A percentile compares a stretch with the other conserved stretches of the same genome.
Evolutionary conservation across 2,888 invertebrate species (phyloP).

Genomic region (Amblyjoppa proteus): DNA sequence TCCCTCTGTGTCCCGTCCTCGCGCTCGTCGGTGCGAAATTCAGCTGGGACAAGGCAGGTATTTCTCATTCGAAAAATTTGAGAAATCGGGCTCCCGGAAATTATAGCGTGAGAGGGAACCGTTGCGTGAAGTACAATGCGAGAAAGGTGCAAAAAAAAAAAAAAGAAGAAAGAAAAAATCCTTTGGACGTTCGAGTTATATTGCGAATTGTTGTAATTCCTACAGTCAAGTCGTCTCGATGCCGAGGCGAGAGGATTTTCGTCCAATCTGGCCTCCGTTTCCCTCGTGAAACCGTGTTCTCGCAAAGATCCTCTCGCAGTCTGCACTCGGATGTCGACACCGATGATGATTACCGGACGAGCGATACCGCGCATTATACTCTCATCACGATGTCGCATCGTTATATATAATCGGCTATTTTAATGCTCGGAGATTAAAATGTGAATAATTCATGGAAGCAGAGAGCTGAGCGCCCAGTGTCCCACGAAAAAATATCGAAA

Average conservation of each 20-base stretch:
- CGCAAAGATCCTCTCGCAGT: slow-evolving; percentile 18
- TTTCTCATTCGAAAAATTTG: slow-evolving; percentile 7
- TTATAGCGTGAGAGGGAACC: not conserved
- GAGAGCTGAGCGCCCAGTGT: not conserved
- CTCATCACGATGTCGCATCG: not conserved
- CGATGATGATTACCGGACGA: not conserved
- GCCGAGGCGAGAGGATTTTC: slow-evolving; percentile 2
- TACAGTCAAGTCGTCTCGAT: not conserved
- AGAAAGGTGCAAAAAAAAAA: not conserved
- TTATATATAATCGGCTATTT: not conserved
- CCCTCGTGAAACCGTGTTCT: not conserved
- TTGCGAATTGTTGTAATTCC: slow-evolving; percentile 23
- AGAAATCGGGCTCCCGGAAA: not conserved
- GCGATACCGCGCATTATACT: not conserved
- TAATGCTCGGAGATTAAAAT: not conserved
- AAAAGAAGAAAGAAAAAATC: not conserved
- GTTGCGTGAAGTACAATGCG: too few species aligned
- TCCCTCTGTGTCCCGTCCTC: not conserved
- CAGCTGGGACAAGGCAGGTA: not conserved
- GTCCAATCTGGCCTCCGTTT: not conserved
- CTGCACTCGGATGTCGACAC: not conserved
- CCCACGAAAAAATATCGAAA: slow-evolving; percentile 31
- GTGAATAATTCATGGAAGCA: slow-evolving; percentile 26
- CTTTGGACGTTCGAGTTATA: not conserved
- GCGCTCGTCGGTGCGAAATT: not conserved